Evolutionary conservation across 2,113 vertebrate genomes (phyloP).

Genomic region (Pelobates fuscus): DNA sequence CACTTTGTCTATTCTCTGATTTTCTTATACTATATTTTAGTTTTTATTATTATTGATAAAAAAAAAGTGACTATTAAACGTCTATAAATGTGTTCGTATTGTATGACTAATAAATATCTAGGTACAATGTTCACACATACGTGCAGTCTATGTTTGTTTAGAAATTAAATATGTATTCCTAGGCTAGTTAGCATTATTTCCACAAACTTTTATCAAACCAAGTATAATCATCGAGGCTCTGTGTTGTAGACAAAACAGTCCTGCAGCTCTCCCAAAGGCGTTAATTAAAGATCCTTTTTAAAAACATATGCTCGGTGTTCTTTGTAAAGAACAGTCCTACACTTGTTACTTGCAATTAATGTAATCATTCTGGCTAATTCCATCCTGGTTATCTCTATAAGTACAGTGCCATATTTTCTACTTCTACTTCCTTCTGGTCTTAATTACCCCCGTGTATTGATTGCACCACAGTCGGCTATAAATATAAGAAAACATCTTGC

Average conservation of each 20-base stretch:
- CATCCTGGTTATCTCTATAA: slow-evolving; percentile 15
- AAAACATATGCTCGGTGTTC: not conserved
- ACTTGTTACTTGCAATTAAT: not conserved
- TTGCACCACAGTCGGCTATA: too few species aligned
- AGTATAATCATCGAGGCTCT: not conserved
- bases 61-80: too few species aligned
- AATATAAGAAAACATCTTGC: too few species aligned
- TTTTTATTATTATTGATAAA: too few species aligned
- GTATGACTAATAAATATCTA: too few species aligned
- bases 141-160: too few species aligned
- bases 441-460: too few species aligned
- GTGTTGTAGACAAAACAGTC: slow-evolving; percentile 4
- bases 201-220: not conserved
- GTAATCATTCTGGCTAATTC: not conserved
- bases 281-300: slow-evolving; percentile 12
- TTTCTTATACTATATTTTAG: too few species aligned
- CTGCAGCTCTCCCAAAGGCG: not conserved
- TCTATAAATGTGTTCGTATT: too few species aligned
- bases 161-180: not conserved
- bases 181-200: not conserved
- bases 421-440: not conserved
- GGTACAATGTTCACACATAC: too few species aligned
- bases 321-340: not conserved
- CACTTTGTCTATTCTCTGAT: too few species aligned
- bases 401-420: slow-evolving; percentile 8